Evolutionary conservation across 2,888 invertebrate genomes (phyloP).

Genomic region (Dynastes maya): DNA sequence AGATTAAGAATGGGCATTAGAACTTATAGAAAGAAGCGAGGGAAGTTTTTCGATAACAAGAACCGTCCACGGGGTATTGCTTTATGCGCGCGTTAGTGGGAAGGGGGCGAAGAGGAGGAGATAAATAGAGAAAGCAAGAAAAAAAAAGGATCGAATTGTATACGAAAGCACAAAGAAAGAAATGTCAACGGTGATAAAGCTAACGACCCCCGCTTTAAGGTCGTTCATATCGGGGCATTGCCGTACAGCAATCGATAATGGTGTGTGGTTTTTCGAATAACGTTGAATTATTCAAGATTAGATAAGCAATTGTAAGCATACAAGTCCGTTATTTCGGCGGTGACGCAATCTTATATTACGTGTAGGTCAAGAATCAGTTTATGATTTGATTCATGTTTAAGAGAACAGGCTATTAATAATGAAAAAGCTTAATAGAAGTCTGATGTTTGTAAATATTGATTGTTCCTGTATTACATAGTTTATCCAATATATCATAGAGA

Average conservation of each 20-base stretch:
- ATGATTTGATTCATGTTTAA: neutral
- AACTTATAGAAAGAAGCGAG: neutral
- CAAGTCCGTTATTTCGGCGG: neutral
- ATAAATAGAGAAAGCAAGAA: neutral
- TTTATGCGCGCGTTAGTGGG: neutral
- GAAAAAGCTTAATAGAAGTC: neutral
- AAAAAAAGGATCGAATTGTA: neutral
- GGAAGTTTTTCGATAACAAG: conserved; percentile 4
- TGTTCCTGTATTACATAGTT: too few relatives aligned
- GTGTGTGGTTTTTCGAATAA: neutral
- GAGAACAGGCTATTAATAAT: neutral
- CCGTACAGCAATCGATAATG: conserved; percentile 3
- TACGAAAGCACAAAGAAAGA: neutral
- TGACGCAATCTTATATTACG: neutral
- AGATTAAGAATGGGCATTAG: neutral
- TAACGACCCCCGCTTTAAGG: conserved; percentile 13
- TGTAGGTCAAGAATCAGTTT: neutral
- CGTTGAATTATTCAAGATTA: conserved; percentile 8
- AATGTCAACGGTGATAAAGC: conserved; percentile 9
- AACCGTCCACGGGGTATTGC: neutral
- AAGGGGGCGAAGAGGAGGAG: neutral
- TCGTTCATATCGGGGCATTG: neutral
- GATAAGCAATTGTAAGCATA: neutral
- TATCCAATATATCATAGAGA: too few relatives aligned
- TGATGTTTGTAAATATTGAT: too few relatives aligned